A percentile compares a stretch with the other conserved stretches of the same genome.
phyloP scores from a whole-genome alignment of 2,797 vertebrate species.

The Helostoma temminkii region DNA sequence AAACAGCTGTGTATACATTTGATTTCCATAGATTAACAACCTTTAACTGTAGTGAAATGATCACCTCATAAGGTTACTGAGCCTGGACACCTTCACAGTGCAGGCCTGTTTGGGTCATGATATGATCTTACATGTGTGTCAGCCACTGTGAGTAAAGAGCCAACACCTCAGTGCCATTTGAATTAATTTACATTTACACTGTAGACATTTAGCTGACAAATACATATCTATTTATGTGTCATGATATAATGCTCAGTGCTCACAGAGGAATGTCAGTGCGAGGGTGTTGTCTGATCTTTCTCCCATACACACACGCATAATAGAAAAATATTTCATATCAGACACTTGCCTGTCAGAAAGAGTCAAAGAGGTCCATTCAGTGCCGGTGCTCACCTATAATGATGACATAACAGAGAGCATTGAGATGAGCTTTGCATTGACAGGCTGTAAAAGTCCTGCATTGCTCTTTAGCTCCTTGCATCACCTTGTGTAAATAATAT shows the following conservation, averaged over 20 bases:
- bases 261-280: constrained; percentile 45
- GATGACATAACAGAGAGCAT: constrained; percentile 53
- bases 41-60: constrained; percentile 27
- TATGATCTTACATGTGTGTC: constrained; percentile 42
- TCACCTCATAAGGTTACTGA: constrained; percentile 62
- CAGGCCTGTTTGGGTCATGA: constrained; percentile 36
- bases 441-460: constrained; percentile 47
- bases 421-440: constrained; percentile 61
- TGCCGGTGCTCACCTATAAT: constrained; percentile 4
- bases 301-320: constrained; percentile 21
- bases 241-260: constrained; percentile 22
- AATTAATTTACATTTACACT: constrained; percentile 72
- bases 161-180: constrained; percentile 49
- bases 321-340: constrained; percentile 41
- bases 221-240: constrained; percentile 48
- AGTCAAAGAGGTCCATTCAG: constrained; percentile 63
- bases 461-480: constrained; percentile 21
- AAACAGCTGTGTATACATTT: constrained; percentile 36
- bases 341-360: constrained; percentile 32
- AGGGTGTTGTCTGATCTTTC: constrained; percentile 54
- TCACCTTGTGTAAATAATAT: constrained; percentile 41
- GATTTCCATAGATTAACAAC: constrained; percentile 60
- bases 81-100: constrained; percentile 1
- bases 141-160: constrained; percentile 33
- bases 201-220: constrained; percentile 59